Evolutionary conservation across 2,888 invertebrate genomes (phyloP).

Genomic region (Idaea aversata): DNA sequence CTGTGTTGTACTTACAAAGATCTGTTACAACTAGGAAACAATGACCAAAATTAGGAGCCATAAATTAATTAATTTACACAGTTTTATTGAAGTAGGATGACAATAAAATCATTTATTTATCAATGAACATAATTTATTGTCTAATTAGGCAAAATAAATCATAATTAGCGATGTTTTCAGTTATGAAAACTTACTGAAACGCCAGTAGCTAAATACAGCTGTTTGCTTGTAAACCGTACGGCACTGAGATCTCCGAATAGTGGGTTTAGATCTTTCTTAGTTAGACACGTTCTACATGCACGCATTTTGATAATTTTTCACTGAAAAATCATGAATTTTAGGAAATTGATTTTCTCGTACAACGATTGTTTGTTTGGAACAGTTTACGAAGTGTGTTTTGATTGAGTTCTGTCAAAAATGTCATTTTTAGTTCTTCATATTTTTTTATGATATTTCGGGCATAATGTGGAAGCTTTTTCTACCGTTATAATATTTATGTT

Average conservation of each 20-base stretch:
- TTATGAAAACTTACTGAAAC: conserved; percentile 31
- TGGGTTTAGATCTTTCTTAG: conserved; percentile 29
- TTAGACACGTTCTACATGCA: conserved; percentile 39
- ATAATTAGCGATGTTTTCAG: background rate
- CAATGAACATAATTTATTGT: too few species aligned
- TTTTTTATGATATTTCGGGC: too few species aligned
- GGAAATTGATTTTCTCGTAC: background rate
- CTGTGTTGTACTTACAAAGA: too few species aligned
- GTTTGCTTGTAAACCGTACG: conserved; percentile 21
- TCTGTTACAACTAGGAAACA: too few species aligned
- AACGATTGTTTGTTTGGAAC: background rate
- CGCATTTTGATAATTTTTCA: conserved; percentile 20
- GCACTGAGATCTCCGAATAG: conserved; percentile 31
- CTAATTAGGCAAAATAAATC: background rate
- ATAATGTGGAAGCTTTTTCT: too few species aligned
- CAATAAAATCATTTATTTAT: too few species aligned
- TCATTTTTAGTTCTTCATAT: too few species aligned
- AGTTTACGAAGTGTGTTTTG: background rate
- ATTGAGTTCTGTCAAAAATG: background rate
- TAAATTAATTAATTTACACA: too few species aligned
- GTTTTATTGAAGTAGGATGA: too few species aligned
- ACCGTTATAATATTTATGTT: too few species aligned
- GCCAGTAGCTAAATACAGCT: conserved; percentile 32
- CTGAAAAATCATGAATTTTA: background rate
- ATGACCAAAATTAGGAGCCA: too few species aligned